Conservation (phyloP, 2,888 invertebrate genomes). For the Syritta pipiens region DNA sequence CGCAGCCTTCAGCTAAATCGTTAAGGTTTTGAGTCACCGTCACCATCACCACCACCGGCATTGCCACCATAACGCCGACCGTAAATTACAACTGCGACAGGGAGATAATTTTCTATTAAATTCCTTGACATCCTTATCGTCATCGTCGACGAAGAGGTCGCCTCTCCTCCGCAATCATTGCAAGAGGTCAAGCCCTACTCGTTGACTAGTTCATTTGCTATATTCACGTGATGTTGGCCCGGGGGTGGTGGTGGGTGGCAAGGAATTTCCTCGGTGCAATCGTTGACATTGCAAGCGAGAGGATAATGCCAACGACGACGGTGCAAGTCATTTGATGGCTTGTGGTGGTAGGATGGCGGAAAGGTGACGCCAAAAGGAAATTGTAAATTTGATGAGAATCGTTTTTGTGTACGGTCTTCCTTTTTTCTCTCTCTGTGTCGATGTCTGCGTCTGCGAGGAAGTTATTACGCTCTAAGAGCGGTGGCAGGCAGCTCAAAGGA, state of each 20-base stretch:
- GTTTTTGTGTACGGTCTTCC: slow-evolving; percentile 5
- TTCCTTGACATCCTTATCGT: slow-evolving; percentile 33
- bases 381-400: slow-evolving; percentile 42
- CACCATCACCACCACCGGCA: not conserved
- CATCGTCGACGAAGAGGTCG: not conserved
- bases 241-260: not conserved
- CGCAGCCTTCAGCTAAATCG: not conserved
- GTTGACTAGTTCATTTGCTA: slow-evolving; percentile 1
- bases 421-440: too few relatives aligned
- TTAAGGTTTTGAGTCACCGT: not conserved
- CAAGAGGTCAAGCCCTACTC: slow-evolving; percentile 20
- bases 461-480: slow-evolving; percentile 13
- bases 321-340: slow-evolving; percentile 7
- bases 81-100: slow-evolving; percentile 40
- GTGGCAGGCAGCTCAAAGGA: not conserved
- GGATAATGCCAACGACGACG: not conserved
- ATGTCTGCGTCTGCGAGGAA: slow-evolving; percentile 12
- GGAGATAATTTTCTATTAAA: slow-evolving; percentile 46
- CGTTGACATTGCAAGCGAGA: slow-evolving; percentile 4
- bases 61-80: not conserved
- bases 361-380: slow-evolving; percentile 32
- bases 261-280: slow-evolving; percentile 9
- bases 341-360: not conserved
- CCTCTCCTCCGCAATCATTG: not conserved
- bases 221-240: too few relatives aligned